phyloP scores from a whole-genome alignment of 2,888 invertebrate species.

The Diplolepis rosae region DNA sequence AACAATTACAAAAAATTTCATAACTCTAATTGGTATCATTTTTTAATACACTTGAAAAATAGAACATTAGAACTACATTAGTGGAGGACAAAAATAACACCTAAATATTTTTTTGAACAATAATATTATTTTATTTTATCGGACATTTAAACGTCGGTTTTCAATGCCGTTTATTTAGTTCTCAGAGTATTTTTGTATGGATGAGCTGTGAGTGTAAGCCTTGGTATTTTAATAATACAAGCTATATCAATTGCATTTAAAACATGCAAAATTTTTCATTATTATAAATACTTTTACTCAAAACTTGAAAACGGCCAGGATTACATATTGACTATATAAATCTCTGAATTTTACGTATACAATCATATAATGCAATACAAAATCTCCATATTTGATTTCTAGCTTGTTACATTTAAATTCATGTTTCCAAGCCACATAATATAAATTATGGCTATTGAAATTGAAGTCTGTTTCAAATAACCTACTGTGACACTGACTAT shows the following conservation, averaged over 20 bases:
- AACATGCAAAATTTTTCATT: background rate
- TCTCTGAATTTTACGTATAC: background rate
- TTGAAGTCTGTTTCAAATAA: background rate
- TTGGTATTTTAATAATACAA: background rate
- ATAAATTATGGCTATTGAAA: background rate
- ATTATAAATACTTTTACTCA: background rate
- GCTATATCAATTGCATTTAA: too few relatives aligned
- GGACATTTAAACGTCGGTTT: background rate
- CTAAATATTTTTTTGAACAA: constrained; percentile 11
- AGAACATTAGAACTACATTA: background rate
- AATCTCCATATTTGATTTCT: background rate
- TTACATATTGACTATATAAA: background rate
- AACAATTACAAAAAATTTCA: too few relatives aligned
- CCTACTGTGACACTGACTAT: background rate
- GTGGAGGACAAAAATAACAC: constrained; percentile 17
- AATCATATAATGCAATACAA: constrained; percentile 1
- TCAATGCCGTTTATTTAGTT: constrained; percentile 5
- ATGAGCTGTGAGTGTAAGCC: background rate
- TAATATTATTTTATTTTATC: constrained; percentile 4
- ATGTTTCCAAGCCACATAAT: background rate
- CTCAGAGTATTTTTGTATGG: constrained; percentile 3
- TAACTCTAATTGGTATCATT: too few relatives aligned
- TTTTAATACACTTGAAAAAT: background rate
- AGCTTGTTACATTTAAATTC: background rate
- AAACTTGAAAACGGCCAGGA: background rate